phyloP scores from a whole-genome alignment of 1,140 invertebrate species.

The Apis mellifera region Amel_HAv3.1 CM009933.2:5078001-5078500 shows the following conservation, averaged over 20 bases:
- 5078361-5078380: background rate
- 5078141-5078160: slow-evolving; percentile 27
- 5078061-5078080: slow-evolving; percentile 15
- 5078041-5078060: background rate
- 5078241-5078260: slow-evolving; percentile 47
- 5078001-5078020: background rate
- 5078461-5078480: too few relatives aligned
- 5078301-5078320: slow-evolving; percentile 26
- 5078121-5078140: slow-evolving; percentile 50
- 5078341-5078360: slow-evolving; percentile 14
- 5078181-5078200: slow-evolving; percentile 37
- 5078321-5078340: background rate
- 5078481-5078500: too few relatives aligned
- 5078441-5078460: too few relatives aligned
- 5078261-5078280: slow-evolving; percentile 32
- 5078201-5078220: slow-evolving; percentile 37
- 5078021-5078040: background rate
- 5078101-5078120: slow-evolving; percentile 24
- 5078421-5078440: background rate
- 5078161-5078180: background rate
- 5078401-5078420: slow-evolving; percentile 2
- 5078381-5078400: background rate
- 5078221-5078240: slow-evolving; percentile 15
- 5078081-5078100: slow-evolving; percentile 34
- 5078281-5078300: slow-evolving; percentile 19